Evolutionary conservation across 2,888 invertebrate species (phyloP), one percentile per base, ranked within the genome.

Genomic region (Cecidostiba fungosa): DNA sequence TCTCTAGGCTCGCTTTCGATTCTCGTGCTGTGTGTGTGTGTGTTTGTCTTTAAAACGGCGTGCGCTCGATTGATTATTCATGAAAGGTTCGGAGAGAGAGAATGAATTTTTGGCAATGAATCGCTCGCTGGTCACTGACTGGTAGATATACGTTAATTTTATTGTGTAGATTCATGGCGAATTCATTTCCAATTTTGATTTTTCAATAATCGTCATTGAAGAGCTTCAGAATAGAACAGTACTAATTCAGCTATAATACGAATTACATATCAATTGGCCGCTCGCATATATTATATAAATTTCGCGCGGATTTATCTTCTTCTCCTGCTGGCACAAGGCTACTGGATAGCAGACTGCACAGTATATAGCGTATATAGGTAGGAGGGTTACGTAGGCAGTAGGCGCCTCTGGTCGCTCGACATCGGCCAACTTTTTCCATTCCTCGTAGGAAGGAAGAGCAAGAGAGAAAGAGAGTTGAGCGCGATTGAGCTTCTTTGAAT

Each of bases 341-440:
- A 29, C 6, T 43, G 43, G 43, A 43, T 43, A 43, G 43, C 43
- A 43, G 29, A 47, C 8, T n/a, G n/a, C n/a, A 47, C 32, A 72
- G 26, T 0, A 8, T 12, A 54, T 36, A 29, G 59, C 16, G 74
- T 14, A 32, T 77, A 77, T 70, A 77, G 32, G 50, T 66, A 77
- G 47, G 50, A 47, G 29, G 29, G 29, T 66, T 43, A 43, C n/a
- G 43, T 50, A 47, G 39, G 74, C n/a, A 70, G 70, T 43, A 43
- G 43, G 43, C 43, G 77, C 83, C 29, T 62, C 36, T 62, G 23
- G 43, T 69, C 74, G 36, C 70, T 77, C 59, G 74, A 82, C 84
- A 59, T 59, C 69, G 81, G 72, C 79, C 86, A 89, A 89, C 87
- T 89, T 88, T 89, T 88, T 88, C 88, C 88, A 88, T 88, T 89